Conservation (phyloP, 2,113 vertebrate genomes). For the Cinclus mexicanus region DNA sequence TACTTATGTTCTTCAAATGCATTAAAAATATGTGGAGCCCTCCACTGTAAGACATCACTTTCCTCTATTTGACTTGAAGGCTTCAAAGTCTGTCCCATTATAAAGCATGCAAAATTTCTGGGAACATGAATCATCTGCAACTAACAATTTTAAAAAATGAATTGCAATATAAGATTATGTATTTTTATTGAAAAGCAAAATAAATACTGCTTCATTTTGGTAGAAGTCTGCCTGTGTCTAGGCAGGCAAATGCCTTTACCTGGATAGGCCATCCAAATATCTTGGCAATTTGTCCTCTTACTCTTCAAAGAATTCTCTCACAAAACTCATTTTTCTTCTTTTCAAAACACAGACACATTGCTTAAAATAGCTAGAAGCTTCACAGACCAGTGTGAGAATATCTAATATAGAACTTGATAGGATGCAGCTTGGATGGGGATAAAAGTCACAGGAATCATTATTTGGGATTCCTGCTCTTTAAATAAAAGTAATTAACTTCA, state of each 20-base stretch:
- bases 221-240: background rate
- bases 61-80: background rate
- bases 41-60: background rate
- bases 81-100: background rate
- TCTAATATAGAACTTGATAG: background rate
- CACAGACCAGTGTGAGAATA: background rate
- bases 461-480: background rate
- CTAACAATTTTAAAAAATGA: background rate
- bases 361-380: background rate
- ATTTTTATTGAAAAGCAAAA: background rate
- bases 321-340: background rate
- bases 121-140: background rate
- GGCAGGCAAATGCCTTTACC: background rate
- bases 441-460: background rate
- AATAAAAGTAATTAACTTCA: background rate
- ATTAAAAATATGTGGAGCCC: background rate
- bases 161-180: background rate
- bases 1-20: background rate
- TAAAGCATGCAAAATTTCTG: background rate
- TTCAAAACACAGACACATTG: background rate
- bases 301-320: background rate
- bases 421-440: background rate
- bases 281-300: background rate
- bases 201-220: background rate
- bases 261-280: background rate